Conservation (phyloP, 1,140 invertebrate genomes). For the Aradophagus sp. region DNA sequence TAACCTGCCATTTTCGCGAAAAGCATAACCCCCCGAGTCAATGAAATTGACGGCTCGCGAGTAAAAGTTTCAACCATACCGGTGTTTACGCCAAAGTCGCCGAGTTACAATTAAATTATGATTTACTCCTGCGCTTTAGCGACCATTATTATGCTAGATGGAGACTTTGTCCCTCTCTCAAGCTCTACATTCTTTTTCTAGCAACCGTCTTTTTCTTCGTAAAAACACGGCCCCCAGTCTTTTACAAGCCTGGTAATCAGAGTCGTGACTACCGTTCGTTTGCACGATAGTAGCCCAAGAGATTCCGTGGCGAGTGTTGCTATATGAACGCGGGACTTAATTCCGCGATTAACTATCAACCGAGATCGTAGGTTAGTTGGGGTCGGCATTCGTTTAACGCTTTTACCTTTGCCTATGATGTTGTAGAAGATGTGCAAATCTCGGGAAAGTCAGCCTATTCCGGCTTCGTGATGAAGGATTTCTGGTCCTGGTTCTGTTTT, state of each 20-base stretch:
- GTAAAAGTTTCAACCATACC: conserved; percentile 17
- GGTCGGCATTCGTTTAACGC: conserved; percentile 64
- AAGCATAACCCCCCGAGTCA: conserved; percentile 18
- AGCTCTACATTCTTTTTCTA: conserved; percentile 22
- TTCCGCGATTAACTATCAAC: conserved; percentile 65
- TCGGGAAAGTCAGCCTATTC: conserved; percentile 47
- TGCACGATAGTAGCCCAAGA: conserved; percentile 62
- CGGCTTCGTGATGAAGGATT: conserved; percentile 37
- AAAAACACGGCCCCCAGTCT: conserved; percentile 50
- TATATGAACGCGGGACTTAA: conserved; percentile 61
- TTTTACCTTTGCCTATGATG: conserved; percentile 57
- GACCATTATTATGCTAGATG: conserved; percentile 41
- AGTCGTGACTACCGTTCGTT: conserved; percentile 70
- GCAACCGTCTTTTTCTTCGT: conserved; percentile 36
- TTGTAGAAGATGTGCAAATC: conserved; percentile 33
- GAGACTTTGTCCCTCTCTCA: conserved; percentile 22
- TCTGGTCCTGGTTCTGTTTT: conserved; percentile 1
- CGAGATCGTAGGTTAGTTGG: conserved; percentile 66
- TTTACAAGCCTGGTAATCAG: conserved; percentile 65
- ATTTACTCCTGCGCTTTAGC: conserved; percentile 50
- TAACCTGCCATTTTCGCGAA: conserved; percentile 31
- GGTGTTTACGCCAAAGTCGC: not conserved
- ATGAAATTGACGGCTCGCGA: conserved; percentile 32
- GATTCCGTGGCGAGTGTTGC: conserved; percentile 57
- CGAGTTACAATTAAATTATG: conserved; percentile 51